A percentile compares a stretch with the other conserved stretches of the same genome.
Conservation (phyloP, 2,797 vertebrate species). For the Notamacropus eugenii region DNA sequence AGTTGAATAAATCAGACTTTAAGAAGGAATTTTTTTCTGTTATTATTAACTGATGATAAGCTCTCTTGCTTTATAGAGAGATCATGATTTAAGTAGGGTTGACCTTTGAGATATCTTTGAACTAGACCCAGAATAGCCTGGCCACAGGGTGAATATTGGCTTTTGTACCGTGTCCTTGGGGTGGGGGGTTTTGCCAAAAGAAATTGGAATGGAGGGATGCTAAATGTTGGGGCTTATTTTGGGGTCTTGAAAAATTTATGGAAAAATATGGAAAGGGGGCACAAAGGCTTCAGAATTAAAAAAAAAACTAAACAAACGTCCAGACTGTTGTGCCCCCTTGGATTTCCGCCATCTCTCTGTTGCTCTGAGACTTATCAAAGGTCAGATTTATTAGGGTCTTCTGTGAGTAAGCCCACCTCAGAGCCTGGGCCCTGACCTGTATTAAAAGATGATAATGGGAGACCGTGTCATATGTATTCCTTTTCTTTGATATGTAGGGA, state of each 20-base stretch:
- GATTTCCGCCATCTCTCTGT: constrained; percentile 37
- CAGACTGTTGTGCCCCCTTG: neutral
- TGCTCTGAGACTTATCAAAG: constrained; percentile 48
- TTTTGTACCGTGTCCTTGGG: constrained; percentile 19
- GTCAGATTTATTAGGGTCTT: constrained; percentile 64
- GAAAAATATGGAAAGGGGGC: neutral
- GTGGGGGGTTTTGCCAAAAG: constrained; percentile 47
- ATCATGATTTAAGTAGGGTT: neutral
- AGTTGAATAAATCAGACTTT: neutral
- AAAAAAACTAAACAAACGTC: neutral
- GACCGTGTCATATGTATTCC: neutral
- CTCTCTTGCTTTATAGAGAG: constrained; percentile 21
- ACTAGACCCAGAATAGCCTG: no score
- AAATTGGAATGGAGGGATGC: constrained; percentile 16
- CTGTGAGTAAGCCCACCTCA: constrained; percentile 42
- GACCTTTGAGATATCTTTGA: neutral
- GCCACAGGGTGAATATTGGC: constrained; percentile 18
- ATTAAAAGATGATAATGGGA: constrained; percentile 31
- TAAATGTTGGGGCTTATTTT: neutral
- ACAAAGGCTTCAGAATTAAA: constrained; percentile 7
- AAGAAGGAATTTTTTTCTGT: neutral
- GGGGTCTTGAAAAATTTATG: neutral
- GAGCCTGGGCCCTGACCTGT: neutral
- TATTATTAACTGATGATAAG: neutral
- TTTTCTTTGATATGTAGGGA: constrained; percentile 35